Evolutionary conservation across 1,140 invertebrate genomes (phyloP).

Genomic region (Apis florea): DNA sequence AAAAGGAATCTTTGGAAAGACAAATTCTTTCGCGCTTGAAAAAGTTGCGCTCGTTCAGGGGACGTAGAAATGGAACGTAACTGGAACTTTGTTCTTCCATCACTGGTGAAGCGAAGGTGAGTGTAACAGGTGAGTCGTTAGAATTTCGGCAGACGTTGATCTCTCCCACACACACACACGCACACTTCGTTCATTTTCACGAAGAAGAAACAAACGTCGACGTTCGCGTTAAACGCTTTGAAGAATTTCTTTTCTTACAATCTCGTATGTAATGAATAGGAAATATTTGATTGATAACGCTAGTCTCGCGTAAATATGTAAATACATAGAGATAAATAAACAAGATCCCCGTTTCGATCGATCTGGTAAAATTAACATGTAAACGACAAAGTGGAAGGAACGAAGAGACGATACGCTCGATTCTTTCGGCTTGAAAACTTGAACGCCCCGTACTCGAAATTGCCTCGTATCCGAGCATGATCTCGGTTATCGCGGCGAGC

Average conservation of each 20-base stretch:
- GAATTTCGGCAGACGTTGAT: background rate
- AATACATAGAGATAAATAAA: too few relatives aligned
- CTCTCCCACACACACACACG: background rate
- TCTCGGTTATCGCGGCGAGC: background rate
- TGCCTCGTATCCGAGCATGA: background rate
- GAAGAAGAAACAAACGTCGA: too few relatives aligned
- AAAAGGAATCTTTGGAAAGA: slow-evolving; percentile 16
- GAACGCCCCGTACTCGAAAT: background rate
- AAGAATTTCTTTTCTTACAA: too few relatives aligned
- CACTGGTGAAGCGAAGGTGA: background rate
- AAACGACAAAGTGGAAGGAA: too few relatives aligned
- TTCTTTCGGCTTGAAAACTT: background rate
- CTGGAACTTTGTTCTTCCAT: background rate
- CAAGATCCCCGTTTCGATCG: too few relatives aligned
- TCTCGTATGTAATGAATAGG: too few relatives aligned
- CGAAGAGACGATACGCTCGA: too few relatives aligned
- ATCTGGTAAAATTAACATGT: too few relatives aligned
- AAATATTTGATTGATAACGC: too few relatives aligned
- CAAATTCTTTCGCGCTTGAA: slow-evolving; percentile 29
- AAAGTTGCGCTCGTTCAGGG: slow-evolving; percentile 19
- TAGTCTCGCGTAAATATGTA: too few relatives aligned
- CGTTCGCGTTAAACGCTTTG: too few relatives aligned
- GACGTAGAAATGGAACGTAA: slow-evolving; percentile 5
- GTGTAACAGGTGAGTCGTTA: slow-evolving; percentile 41
- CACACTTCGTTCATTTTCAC: too few relatives aligned